Percentiles rank a stretch among this genome's conserved stretches.
Conservation (phyloP, 1,140 invertebrate species). For the Drosophila lacteicornis region DNA sequence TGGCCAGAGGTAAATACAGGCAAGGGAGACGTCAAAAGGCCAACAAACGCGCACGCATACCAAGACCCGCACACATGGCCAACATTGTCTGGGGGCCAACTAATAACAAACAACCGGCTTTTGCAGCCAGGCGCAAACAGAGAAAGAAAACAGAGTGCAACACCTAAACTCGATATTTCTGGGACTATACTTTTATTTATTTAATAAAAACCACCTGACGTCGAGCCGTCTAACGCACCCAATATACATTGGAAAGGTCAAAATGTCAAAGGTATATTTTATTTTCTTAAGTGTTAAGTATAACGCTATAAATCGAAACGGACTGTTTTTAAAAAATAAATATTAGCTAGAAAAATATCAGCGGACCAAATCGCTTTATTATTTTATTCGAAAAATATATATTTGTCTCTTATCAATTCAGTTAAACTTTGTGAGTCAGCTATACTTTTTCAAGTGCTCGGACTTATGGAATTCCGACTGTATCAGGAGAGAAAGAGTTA, state of each 20-base stretch:
- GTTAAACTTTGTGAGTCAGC: too few relatives aligned
- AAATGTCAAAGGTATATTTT: background rate
- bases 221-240: too few relatives aligned
- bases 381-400: background rate
- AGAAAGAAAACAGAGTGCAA: constrained; percentile 26
- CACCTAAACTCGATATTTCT: background rate
- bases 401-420: background rate
- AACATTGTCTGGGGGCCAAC: constrained; percentile 61
- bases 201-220: background rate
- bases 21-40: constrained; percentile 67
- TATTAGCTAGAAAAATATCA: background rate
- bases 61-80: constrained; percentile 61
- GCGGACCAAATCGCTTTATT: background rate
- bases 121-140: constrained; percentile 39
- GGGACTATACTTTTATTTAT: background rate
- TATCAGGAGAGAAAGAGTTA: constrained; percentile 9
- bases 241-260: too few relatives aligned
- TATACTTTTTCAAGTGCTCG: background rate
- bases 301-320: too few relatives aligned
- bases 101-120: constrained; percentile 82
- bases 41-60: constrained; percentile 76
- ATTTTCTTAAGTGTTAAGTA: background rate
- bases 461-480: background rate
- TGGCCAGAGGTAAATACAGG: constrained; percentile 19
- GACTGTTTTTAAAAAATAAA: background rate